Evolutionary conservation across 2,888 invertebrate genomes (phyloP).

Genomic region (Germaria angustata): DNA sequence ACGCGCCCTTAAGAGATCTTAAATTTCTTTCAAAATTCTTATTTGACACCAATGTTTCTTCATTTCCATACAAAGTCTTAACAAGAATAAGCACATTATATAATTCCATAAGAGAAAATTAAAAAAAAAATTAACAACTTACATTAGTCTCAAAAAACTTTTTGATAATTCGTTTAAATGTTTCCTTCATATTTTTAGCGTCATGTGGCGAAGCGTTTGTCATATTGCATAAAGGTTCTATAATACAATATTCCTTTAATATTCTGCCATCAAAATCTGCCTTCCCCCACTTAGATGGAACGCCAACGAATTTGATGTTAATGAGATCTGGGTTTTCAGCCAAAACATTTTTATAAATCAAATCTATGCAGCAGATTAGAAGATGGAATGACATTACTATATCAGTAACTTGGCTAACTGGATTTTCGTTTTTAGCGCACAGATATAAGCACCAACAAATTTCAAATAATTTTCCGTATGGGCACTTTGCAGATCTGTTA

Average conservation of each 20-base stretch:
- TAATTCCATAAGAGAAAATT: not conserved
- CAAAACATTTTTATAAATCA: constrained; percentile 92
- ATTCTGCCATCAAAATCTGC: constrained; percentile 80
- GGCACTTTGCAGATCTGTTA: constrained; percentile 84
- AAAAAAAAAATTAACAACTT: constrained; percentile 4
- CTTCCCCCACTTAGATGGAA: constrained; percentile 86
- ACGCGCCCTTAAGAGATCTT: constrained; percentile 90
- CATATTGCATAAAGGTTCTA: constrained; percentile 89
- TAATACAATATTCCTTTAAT: constrained; percentile 88
- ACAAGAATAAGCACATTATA: not conserved
- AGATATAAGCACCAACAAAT: constrained; percentile 97
- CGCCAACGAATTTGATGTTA: constrained; percentile 89
- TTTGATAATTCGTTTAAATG: constrained; percentile 88
- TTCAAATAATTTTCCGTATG: constrained; percentile 91
- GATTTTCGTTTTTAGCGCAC: constrained; percentile 92
- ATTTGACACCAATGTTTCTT: constrained; percentile 86
- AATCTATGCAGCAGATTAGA: constrained; percentile 93
- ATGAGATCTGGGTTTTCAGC: constrained; percentile 91
- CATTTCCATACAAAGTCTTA: constrained; percentile 87
- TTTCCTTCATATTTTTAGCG: constrained; percentile 94
- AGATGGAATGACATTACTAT: constrained; percentile 96
- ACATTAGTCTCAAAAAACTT: constrained; percentile 80
- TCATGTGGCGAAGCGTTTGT: constrained; percentile 92
- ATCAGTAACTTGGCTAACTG: constrained; percentile 90
- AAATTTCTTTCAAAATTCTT: constrained; percentile 91